Base-by-base conservation (phyloP, 1,140 invertebrate species). In the Drosophila dunni region DNA sequence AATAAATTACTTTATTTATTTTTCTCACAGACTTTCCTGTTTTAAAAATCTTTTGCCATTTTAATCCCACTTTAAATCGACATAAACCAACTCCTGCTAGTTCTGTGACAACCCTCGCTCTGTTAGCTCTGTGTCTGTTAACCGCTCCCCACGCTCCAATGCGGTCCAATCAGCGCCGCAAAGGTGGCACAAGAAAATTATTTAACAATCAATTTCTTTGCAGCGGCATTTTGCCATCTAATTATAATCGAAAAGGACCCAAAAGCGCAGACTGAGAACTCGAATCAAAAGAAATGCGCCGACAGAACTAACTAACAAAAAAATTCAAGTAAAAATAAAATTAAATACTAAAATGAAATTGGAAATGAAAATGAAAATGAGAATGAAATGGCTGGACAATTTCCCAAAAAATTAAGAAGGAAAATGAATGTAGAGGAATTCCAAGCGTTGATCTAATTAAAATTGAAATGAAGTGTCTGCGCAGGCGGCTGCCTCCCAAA, bases 221-320 rank as follows among this genome's bases (percentile, higher is more conserved):
- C 79, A 75, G 84, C 79, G 84, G 83, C 83, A 88, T 89, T 86
- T 88, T 89, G 84, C 83, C 83, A 88, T 88, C 84, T 88, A 88
- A 88, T 88, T 88, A 88, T 88, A 82, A 85, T 82, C 79, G 70
- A 69, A 73, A 42, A 48, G 60, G 44, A 4, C 24, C 24, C 57
- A 40, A 61, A 17, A 46, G 34, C 4, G 33, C 38, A 40, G 65
- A 42, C 56, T 6, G 40, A 64, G 40, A 56, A 53, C 50, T 48
- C 36, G 46, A 71, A 79, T 79, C 73, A 79, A 79, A 79, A 48
- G 51, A 79, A 79, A 75, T 66, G 57, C 61, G 79, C 83, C 81
- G 81, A 74, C 79, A 48, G 24, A 60, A 69, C 71, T 62, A 77
- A 81, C 63, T 66, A 56, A 56, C n/a, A 56, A 20, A 40, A 33